Percentiles rank a stretch among this genome's conserved stretches.
phyloP scores from a whole-genome alignment of 37 sponge, comb jelly and placozoan species.

The Haliclona indistincta region DNA sequence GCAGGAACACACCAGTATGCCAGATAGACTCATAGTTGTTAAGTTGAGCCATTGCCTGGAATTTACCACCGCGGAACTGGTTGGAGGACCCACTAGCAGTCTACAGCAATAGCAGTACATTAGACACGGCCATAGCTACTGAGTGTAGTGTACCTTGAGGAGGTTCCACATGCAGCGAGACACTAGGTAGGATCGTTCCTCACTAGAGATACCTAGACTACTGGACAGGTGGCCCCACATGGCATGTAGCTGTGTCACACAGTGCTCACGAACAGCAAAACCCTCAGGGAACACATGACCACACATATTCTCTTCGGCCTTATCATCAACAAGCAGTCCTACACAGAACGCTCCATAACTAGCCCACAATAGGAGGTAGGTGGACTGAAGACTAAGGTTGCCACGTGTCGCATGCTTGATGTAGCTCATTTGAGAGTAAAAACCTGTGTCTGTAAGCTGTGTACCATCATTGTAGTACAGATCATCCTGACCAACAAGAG shows the following conservation, averaged over 20 bases:
- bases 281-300: constrained; percentile 68
- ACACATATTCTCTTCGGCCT: constrained; percentile 41
- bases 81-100: background rate
- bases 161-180: constrained; percentile 35
- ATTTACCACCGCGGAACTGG: constrained; percentile 11
- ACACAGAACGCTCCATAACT: constrained; percentile 78
- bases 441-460: constrained; percentile 73
- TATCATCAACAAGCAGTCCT: constrained; percentile 62
- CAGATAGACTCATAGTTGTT: constrained; percentile 48
- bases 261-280: constrained; percentile 56
- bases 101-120: background rate
- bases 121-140: too few species aligned
- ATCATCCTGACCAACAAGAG: constrained; percentile 9
- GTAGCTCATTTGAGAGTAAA: constrained; percentile 77
- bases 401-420: constrained; percentile 64
- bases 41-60: constrained; percentile 3
- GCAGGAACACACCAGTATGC: constrained; percentile 47
- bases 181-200: constrained; percentile 67
- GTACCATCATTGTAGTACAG: constrained; percentile 77
- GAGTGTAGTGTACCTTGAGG: constrained; percentile 23
- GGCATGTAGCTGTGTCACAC: constrained; percentile 61
- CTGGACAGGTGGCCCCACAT: constrained; percentile 65
- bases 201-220: constrained; percentile 52
- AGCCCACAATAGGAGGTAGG: constrained; percentile 78
- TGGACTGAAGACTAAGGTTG: constrained; percentile 78